Conservation (phyloP, 2,888 invertebrate species). For the Pammene aurita region DNA sequence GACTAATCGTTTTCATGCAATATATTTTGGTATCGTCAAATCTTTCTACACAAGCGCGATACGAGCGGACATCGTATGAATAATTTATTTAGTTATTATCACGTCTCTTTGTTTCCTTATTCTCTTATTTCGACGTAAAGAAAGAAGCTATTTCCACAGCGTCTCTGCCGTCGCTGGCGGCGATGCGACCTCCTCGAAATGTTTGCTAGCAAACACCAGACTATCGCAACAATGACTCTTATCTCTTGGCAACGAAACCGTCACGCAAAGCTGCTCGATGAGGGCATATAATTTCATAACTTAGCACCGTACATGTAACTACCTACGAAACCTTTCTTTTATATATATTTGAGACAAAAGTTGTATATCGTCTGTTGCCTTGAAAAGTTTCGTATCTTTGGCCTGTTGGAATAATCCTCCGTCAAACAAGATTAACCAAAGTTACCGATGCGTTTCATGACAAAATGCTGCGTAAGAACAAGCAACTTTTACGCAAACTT, state of each 20-base stretch:
- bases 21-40: slow-evolving; percentile 62
- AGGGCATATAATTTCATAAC: slow-evolving; percentile 56
- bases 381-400: slow-evolving; percentile 55
- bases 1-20: slow-evolving; percentile 49
- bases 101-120: slow-evolving; percentile 56
- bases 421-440: slow-evolving; percentile 67
- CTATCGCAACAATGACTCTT: slow-evolving; percentile 55
- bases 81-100: slow-evolving; percentile 70
- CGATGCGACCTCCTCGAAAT: slow-evolving; percentile 50
- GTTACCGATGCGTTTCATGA: slow-evolving; percentile 57
- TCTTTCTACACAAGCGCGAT: slow-evolving; percentile 60
- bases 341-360: slow-evolving; percentile 51
- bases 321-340: slow-evolving; percentile 49
- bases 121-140: slow-evolving; percentile 53
- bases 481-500: slow-evolving; percentile 50
- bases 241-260: slow-evolving; percentile 57
- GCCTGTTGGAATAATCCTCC: slow-evolving; percentile 61
- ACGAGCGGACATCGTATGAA: slow-evolving; percentile 63
- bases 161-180: slow-evolving; percentile 48
- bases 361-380: slow-evolving; percentile 49
- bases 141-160: slow-evolving; percentile 51
- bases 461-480: slow-evolving; percentile 60
- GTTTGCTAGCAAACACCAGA: slow-evolving; percentile 54
- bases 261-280: slow-evolving; percentile 46
- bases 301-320: slow-evolving; percentile 49